Evolutionary conservation across 2,797 vertebrate species (phyloP).

Genomic region (Sylvilagus floridanus): DNA sequence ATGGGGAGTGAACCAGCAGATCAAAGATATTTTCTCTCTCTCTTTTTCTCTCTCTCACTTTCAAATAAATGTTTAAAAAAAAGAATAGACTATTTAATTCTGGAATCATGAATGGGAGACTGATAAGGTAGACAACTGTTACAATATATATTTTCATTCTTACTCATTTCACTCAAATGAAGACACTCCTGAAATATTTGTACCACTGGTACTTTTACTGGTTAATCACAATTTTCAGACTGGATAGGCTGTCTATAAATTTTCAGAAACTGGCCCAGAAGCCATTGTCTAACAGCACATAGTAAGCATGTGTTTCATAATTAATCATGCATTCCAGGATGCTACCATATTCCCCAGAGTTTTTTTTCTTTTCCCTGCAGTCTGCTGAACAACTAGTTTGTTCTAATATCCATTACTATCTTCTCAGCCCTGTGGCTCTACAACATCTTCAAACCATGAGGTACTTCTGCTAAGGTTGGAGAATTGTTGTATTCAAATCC

Average conservation of each 20-base stretch:
- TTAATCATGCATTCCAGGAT: background rate
- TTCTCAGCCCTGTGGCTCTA: accelerated
- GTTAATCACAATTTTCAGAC: background rate
- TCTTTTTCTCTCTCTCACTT: no score
- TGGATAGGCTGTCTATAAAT: background rate
- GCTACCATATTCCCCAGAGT: background rate
- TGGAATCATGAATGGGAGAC: background rate
- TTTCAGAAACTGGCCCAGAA: background rate
- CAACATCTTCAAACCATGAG: background rate
- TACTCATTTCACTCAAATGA: slow-evolving; percentile 25
- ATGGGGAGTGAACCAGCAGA: no score
- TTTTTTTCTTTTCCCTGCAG: background rate
- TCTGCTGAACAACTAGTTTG: background rate
- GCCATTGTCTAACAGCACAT: background rate
- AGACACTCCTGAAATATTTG: background rate
- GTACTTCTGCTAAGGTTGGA: background rate
- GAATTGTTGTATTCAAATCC: background rate
- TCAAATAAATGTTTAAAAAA: no score
- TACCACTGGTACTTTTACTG: background rate
- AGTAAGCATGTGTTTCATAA: background rate
- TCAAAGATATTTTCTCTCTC: no score
- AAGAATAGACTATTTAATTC: background rate
- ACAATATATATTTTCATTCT: background rate
- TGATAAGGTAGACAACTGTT: background rate
- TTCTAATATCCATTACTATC: background rate